phyloP scores from a whole-genome alignment of 2,888 invertebrate genomes.

The Marasmarcha lunaedactyla region DNA sequence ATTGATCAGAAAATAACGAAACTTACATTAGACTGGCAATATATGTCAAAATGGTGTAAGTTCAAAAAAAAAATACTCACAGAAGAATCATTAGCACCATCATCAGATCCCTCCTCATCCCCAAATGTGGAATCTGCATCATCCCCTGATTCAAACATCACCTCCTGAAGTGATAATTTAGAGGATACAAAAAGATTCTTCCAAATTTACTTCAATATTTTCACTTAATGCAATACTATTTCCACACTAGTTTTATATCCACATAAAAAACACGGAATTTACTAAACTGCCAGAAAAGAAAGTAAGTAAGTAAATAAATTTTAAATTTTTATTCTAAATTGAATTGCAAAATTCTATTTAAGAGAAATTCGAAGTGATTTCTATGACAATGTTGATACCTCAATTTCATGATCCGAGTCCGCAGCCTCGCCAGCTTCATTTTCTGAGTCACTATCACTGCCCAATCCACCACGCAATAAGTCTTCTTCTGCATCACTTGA shows the following conservation, averaged over 20 bases:
- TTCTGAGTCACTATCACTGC: slow-evolving; percentile 34
- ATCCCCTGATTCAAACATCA: slow-evolving; percentile 65
- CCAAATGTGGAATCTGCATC: slow-evolving; percentile 61
- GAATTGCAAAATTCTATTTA: no score
- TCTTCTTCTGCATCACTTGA: slow-evolving; percentile 23
- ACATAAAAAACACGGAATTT: no score
- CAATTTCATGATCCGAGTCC: slow-evolving; percentile 46
- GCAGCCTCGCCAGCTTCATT: slow-evolving; percentile 52
- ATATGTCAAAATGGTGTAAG: no score
- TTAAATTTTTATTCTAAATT: no score
- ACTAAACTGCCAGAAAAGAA: neutral
- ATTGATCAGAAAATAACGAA: no score
- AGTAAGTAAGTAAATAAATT: no score
- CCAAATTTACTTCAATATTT: no score
- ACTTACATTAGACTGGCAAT: no score
- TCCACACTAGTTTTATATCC: no score
- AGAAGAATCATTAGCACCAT: slow-evolving; percentile 33
- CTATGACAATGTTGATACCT: slow-evolving; percentile 29
- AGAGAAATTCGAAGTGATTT: no score
- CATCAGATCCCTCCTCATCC: slow-evolving; percentile 26
- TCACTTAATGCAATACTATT: no score
- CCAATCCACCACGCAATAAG: slow-evolving; percentile 31
- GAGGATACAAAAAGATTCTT: neutral
- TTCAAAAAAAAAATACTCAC: slow-evolving; percentile 24
- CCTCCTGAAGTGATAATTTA: slow-evolving; percentile 32